Evolutionary conservation across 2,113 vertebrate genomes (phyloP).

Genomic region (Xenus cinereus): DNA sequence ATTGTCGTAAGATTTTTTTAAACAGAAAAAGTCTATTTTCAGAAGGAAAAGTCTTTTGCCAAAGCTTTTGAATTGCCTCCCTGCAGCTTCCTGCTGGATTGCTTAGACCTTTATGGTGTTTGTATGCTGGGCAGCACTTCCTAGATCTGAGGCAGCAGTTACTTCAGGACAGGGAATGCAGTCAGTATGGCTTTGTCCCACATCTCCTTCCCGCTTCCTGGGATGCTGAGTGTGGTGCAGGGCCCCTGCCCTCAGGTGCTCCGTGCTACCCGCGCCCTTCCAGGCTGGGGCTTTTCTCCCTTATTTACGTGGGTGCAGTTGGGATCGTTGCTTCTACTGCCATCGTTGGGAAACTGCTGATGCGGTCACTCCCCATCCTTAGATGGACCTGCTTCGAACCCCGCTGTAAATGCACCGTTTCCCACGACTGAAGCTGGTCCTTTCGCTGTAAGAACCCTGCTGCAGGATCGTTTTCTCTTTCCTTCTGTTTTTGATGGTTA

Average conservation of each 20-base stretch:
- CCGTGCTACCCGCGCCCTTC: background rate
- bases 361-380: background rate
- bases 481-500: background rate
- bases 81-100: background rate
- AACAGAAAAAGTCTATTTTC: background rate
- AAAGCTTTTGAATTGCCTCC: background rate
- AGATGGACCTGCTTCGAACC: fast-evolving
- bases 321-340: background rate
- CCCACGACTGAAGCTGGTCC: background rate
- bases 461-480: background rate
- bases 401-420: fast-evolving
- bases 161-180: fast-evolving
- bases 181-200: fast-evolving
- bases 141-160: fast-evolving
- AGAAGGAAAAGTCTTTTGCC: background rate
- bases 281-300: background rate
- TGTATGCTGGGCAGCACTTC: fast-evolving
- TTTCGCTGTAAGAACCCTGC: background rate
- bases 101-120: fast-evolving
- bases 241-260: background rate
- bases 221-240: background rate
- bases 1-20: background rate
- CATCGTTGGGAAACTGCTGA: fast-evolving
- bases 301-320: fast-evolving
- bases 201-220: no score